Evolutionary conservation across 1,140 invertebrate genomes (phyloP).

Genomic region (Phymastichus coffea): DNA sequence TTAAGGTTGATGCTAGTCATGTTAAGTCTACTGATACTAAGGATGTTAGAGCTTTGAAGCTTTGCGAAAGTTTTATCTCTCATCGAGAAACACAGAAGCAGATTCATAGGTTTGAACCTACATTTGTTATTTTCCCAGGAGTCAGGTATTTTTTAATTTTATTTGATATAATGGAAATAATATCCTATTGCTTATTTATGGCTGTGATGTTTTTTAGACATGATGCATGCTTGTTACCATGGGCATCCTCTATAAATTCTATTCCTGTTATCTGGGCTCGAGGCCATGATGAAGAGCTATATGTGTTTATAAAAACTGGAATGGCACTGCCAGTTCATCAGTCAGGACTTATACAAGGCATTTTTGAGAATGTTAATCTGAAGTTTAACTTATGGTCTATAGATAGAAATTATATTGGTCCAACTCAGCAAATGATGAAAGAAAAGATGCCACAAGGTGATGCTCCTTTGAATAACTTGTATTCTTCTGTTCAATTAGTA

Average conservation of each 20-base stretch:
- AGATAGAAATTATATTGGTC: slow-evolving; percentile 40
- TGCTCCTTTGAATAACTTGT: slow-evolving; percentile 40
- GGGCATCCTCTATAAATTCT: slow-evolving; percentile 39
- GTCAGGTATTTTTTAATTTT: slow-evolving; percentile 40
- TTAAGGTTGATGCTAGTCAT: slow-evolving; percentile 37
- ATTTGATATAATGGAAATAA: slow-evolving; percentile 2
- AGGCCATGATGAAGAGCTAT: slow-evolving; percentile 46
- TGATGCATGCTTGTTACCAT: slow-evolving; percentile 51
- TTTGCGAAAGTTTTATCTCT: slow-evolving; percentile 41
- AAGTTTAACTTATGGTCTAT: slow-evolving; percentile 37
- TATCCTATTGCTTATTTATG: slow-evolving; percentile 4
- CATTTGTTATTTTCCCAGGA: slow-evolving; percentile 47
- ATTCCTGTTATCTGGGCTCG: slow-evolving; percentile 50
- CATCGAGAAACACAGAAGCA: slow-evolving; percentile 29
- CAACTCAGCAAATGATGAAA: slow-evolving; percentile 35
- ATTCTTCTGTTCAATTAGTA: slow-evolving; percentile 45
- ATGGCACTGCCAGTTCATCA: slow-evolving; percentile 45
- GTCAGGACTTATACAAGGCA: slow-evolving; percentile 40
- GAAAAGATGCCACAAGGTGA: slow-evolving; percentile 36
- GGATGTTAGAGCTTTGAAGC: slow-evolving; percentile 37
- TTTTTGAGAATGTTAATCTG: slow-evolving; percentile 38
- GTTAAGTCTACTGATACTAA: slow-evolving; percentile 12
- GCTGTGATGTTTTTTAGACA: slow-evolving; percentile 40
- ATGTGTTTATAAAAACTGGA: slow-evolving; percentile 46
- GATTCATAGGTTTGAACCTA: slow-evolving; percentile 39